Base-by-base conservation (phyloP, 2,113 vertebrate genomes). In the Nannobrachium achirus region DNA sequence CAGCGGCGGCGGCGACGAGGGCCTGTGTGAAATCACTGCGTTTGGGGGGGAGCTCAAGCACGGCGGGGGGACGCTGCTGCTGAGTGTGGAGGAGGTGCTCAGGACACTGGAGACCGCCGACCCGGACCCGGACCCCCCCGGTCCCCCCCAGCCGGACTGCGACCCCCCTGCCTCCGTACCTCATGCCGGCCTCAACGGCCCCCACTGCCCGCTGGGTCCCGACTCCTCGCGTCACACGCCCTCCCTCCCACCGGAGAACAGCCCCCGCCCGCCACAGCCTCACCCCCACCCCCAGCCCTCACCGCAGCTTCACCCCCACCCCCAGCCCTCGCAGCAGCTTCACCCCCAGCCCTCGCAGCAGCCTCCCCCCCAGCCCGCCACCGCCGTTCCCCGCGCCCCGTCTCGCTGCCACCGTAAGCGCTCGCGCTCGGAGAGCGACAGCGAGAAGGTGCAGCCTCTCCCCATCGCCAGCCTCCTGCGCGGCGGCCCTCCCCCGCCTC, bases 41-140 rank as follows among this genome's bases (percentile, higher is more conserved):
- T 97, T 97, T 44, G 93, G 92, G 0, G 96, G 97, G 18, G 97
- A 98, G 10, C 93, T 97, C 33, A 98, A 96, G 80, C 95, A 95
- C 1, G 89, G 92, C 0, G 94, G 94, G 0, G 98, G 95, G 39
- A 92, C 95, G 2, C 88, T 99, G 1, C 88, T 99, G 79, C 88
- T 99, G 42, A 99, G 96, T 1, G 96, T 98, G 0, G 98, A 99
- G 92, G 97, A 99, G 83, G 98, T 99, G 67, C 95, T 98, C 58
- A 93, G 95, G 81, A 98, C 95, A 86, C 92, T 99, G 65, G 97
- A 99, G 85, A 95, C 95, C 25, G 6, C 25, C 0, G 96, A 96
- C 86, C 88, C 94, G 0, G 92, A 90, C 61, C 78, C 79, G 0
- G 76, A 70, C 58, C 62, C 25, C 15, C 14, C 69, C 7, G 49